A percentile compares a stretch with the other conserved stretches of the same genome.
Evolutionary conservation across 2,113 vertebrate genomes (phyloP).

Genomic region (Steatornis caripensis): DNA sequence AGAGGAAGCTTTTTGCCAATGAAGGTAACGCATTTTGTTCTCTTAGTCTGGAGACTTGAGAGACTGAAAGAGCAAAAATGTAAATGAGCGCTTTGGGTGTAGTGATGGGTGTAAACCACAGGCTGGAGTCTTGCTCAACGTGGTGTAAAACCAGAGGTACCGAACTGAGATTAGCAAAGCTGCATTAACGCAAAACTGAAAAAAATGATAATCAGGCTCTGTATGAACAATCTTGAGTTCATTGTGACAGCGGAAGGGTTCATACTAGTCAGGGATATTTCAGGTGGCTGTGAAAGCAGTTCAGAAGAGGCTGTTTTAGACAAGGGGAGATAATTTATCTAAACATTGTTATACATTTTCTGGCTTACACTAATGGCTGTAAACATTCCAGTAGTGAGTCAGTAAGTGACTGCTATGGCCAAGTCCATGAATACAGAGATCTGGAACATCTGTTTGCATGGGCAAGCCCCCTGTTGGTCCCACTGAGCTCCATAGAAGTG

Average conservation of each 20-base stretch:
- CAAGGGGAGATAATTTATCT: not conserved
- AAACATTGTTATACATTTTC: not conserved
- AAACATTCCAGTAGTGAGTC: not conserved
- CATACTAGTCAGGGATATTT: not conserved
- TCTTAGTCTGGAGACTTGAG: not conserved
- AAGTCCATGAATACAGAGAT: not conserved
- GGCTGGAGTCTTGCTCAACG: not conserved
- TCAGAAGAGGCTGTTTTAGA: not conserved
- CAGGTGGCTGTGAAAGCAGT: not conserved
- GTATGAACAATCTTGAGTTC: not conserved
- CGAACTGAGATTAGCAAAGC: not conserved
- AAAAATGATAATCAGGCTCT: not conserved
- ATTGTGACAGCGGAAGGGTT: not conserved
- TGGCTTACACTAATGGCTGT: not conserved
- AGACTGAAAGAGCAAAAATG: constrained; percentile 23
- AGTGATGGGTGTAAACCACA: not conserved
- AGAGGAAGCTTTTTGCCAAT: not conserved
- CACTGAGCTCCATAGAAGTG: not conserved
- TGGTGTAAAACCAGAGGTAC: not conserved
- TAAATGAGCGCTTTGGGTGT: not conserved
- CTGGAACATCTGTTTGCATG: not conserved
- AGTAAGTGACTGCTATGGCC: not conserved
- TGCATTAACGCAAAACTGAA: not conserved
- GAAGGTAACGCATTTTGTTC: not conserved
- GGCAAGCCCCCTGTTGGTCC: not conserved